Conservation (phyloP, 2,888 invertebrate genomes). For the Onchidella celtica region DNA sequence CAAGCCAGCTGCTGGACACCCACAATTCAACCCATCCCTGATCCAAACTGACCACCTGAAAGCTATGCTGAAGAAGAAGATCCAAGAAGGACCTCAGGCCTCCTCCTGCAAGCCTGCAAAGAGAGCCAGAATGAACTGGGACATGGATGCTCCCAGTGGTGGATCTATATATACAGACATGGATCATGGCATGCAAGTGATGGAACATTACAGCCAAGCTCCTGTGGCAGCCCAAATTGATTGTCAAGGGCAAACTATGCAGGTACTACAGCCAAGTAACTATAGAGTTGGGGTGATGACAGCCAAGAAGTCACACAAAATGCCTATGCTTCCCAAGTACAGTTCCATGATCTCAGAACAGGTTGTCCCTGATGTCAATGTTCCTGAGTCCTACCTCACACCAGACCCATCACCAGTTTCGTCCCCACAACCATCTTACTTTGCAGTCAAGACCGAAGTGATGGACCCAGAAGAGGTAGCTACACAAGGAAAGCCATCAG, state of each 20-base stretch:
- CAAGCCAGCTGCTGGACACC: constrained; percentile 34
- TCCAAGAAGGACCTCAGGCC: constrained; percentile 54
- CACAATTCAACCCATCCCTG: constrained; percentile 29
- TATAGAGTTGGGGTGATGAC: constrained; percentile 53
- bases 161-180: not conserved
- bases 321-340: constrained; percentile 49
- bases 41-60: constrained; percentile 67
- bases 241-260: constrained; percentile 48
- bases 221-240: not conserved
- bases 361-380: constrained; percentile 66
- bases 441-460: constrained; percentile 27
- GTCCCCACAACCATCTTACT: constrained; percentile 63
- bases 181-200: constrained; percentile 4
- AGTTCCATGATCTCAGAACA: constrained; percentile 61
- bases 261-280: constrained; percentile 59
- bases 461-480: not conserved
- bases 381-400: constrained; percentile 72
- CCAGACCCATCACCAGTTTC: constrained; percentile 74
- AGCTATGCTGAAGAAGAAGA: constrained; percentile 70
- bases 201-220: constrained; percentile 39
- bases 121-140: constrained; percentile 57
- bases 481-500: constrained; percentile 7
- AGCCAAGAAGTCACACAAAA: constrained; percentile 43
- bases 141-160: constrained; percentile 11
- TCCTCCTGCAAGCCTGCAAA: constrained; percentile 67